Conservation (phyloP, 2,113 vertebrate genomes). For the Dunckerocampus dactyliophorus region DNA sequence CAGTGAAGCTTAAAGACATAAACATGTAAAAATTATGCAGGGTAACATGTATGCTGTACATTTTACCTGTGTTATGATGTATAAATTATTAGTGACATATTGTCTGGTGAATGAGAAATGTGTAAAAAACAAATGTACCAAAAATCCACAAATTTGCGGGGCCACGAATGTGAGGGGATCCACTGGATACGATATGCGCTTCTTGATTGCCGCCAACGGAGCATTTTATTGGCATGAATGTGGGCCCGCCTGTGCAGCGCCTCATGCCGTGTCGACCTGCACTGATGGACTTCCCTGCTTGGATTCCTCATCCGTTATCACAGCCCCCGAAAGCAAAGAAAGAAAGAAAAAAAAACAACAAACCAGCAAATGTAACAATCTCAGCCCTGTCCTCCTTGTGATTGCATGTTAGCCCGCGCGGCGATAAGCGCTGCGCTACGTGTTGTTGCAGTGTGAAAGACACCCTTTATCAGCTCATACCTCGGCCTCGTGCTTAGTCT, state of each 20-base stretch:
- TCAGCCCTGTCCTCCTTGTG: slow-evolving; percentile 73
- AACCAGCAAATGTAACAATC: slow-evolving; percentile 82
- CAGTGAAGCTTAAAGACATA: too few relatives aligned
- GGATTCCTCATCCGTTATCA: slow-evolving; percentile 67
- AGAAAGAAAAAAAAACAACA: slow-evolving; percentile 57
- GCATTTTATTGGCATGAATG: slow-evolving; percentile 64
- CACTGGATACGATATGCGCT: too few relatives aligned
- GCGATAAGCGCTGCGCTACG: slow-evolving; percentile 77
- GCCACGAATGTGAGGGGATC: too few relatives aligned
- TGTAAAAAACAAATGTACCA: too few relatives aligned
- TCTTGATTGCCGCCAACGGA: slow-evolving; percentile 21
- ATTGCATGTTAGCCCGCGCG: slow-evolving; percentile 76
- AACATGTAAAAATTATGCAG: too few relatives aligned
- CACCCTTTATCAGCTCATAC: slow-evolving; percentile 78
- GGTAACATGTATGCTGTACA: too few relatives aligned
- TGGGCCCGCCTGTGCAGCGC: slow-evolving; percentile 46
- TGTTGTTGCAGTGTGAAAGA: slow-evolving; percentile 83
- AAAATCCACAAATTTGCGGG: too few relatives aligned
- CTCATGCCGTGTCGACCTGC: slow-evolving; percentile 37
- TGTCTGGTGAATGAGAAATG: too few relatives aligned
- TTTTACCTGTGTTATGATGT: too few relatives aligned
- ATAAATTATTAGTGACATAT: too few relatives aligned
- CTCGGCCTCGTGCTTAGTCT: slow-evolving; percentile 80
- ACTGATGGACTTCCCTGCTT: slow-evolving; percentile 54
- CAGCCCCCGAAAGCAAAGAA: slow-evolving; percentile 60